phyloP scores from a whole-genome alignment of 2,113 vertebrate genomes.

The Motacilla tschutschensis region DNA sequence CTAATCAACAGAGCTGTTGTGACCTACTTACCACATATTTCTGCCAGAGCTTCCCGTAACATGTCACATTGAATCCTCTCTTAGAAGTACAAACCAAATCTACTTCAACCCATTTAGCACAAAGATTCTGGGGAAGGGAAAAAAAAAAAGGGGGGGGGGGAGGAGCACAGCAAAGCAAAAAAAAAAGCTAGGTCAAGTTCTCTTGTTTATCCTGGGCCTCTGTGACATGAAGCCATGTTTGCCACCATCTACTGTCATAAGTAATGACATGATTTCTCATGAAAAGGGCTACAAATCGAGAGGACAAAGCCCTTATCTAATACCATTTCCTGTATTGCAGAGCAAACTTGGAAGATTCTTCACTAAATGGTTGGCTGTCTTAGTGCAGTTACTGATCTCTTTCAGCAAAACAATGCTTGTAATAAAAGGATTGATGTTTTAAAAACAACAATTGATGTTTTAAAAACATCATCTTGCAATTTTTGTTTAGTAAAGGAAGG shows the following conservation, averaged over 20 bases:
- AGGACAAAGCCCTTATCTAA: background rate
- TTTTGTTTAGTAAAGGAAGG: background rate
- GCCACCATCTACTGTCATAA: slow-evolving; percentile 24
- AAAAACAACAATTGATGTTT: background rate
- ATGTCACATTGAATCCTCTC: slow-evolving; percentile 52
- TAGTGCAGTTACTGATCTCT: background rate
- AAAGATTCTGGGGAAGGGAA: background rate
- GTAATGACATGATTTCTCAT: slow-evolving; percentile 40
- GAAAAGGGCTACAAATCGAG: slow-evolving; percentile 20
- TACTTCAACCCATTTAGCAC: slow-evolving; percentile 52
- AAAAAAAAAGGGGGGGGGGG: background rate
- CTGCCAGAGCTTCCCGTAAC: slow-evolving; percentile 51
- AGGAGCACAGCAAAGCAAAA: slow-evolving; percentile 7
- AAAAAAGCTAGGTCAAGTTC: slow-evolving; percentile 52
- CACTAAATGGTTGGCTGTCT: background rate
- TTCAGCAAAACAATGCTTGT: background rate
- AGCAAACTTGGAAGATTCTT: slow-evolving; percentile 2
- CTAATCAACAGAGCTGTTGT: slow-evolving; percentile 65
- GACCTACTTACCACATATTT: slow-evolving; percentile 71
- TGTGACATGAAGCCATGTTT: slow-evolving; percentile 30
- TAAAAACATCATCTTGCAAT: background rate
- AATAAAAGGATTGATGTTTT: background rate
- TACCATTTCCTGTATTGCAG: background rate
- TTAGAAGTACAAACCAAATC: slow-evolving; percentile 49
- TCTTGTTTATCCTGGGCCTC: slow-evolving; percentile 40